Evolutionary conservation across 2,797 vertebrate species (phyloP).

Genomic region (Astyanax mexicanus): DNA sequence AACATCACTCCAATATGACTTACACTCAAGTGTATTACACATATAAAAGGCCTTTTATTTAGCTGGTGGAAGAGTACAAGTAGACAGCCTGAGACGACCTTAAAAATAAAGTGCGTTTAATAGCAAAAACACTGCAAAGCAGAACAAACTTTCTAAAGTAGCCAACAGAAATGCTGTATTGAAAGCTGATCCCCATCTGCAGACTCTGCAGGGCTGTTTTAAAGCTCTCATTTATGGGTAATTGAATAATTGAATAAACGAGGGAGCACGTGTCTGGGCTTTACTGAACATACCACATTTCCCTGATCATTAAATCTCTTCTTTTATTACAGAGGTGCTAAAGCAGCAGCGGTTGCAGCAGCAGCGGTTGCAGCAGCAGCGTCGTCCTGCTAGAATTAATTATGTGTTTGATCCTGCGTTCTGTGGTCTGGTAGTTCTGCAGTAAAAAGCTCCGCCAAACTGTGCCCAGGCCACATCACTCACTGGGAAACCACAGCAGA

Average conservation of each 20-base stretch:
- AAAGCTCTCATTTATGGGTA: slow-evolving; percentile 19
- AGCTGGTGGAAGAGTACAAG: not conserved
- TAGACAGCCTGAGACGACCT: not conserved
- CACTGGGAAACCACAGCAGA: not conserved
- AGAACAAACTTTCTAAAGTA: not conserved
- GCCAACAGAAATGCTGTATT: not conserved
- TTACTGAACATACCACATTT: slow-evolving; percentile 13
- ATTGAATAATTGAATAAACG: slow-evolving; percentile 26
- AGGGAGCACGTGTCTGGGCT: not conserved
- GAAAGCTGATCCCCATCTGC: not conserved
- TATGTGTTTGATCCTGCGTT: slow-evolving; percentile 29
- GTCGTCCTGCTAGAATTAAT: slow-evolving; percentile 22
- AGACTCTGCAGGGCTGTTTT: slow-evolving; percentile 32
- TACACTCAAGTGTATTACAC: not conserved
- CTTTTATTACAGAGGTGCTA: slow-evolving; percentile 29
- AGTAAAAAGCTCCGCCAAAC: not conserved
- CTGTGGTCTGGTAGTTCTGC: not conserved
- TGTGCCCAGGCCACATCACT: not conserved
- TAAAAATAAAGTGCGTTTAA: too few species aligned
- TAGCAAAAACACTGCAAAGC: not conserved
- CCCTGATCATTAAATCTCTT: slow-evolving; percentile 14
- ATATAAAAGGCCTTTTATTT: not conserved
- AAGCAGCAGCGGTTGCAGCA: slow-evolving; percentile 18
- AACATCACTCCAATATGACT: too few species aligned
- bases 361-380: slow-evolving; percentile 19